Base-by-base conservation (phyloP, 2,888 invertebrate species). In the Drosophila buzzatii region DNA sequence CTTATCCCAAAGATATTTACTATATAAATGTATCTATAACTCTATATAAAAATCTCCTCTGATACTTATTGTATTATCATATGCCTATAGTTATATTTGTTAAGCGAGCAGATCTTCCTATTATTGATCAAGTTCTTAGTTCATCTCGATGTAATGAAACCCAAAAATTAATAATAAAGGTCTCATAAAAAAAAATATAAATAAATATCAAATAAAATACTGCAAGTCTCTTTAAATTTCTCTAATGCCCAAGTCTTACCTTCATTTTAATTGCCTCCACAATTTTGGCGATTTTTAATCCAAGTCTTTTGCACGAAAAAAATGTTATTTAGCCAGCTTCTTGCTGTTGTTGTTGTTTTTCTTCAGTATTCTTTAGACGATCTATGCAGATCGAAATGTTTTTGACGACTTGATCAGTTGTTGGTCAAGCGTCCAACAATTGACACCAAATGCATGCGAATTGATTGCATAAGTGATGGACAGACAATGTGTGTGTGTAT, bases 221-320 rank as follows among this genome's bases (percentile, higher is more conserved):
- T 23, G 6, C 5, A 23, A 47, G 4, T 23, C 23, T 23, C 23
- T 23, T 33, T 49, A 18, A 18, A 35, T 8, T 20, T 8, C 7
- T 3, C 3, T 14, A 10, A 3, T 3, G 0, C 0, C 1, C 10
- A 12, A 2, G 39, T 59, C 90, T 81, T 76, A 92, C 92, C 92
- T 92, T 92, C 92, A 92, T 92, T 92, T 92, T 92, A 90, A 92
- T 90, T 92, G 92, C 92, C 92, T 92, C 92, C 92, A 92, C 92
- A 92, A 92, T 92, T 92, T 92, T 92, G 92, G 90, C 91, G 91
- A 90, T 91, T 90, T 91, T 90, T 87, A 81, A 89, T 88, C 87
- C 87, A 81, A 88, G 79, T 85, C 81, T 80, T 80, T 80, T 80
- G 78, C 81, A 82, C 81, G 69, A 86, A 69, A 86, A 84, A 20